Percentiles rank a stretch among this genome's conserved stretches.
phyloP scores from a whole-genome alignment of 2,797 vertebrate genomes.

The Liasis olivaceus region DNA sequence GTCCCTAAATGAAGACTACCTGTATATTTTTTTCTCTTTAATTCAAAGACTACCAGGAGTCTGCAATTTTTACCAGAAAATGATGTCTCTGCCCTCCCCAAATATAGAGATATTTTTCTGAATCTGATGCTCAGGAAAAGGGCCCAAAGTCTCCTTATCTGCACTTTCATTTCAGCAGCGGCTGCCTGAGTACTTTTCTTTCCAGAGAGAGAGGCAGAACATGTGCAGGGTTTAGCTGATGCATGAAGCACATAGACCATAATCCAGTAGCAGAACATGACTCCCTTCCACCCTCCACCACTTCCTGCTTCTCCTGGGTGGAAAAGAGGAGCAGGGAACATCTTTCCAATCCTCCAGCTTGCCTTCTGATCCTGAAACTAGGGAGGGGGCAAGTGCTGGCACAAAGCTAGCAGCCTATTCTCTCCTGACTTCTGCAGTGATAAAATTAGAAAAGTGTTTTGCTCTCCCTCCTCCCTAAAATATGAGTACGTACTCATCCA shows the following conservation, averaged over 20 bases:
- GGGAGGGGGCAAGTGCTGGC: no score
- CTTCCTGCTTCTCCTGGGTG: neutral
- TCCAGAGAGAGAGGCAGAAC: neutral
- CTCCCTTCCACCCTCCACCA: neutral
- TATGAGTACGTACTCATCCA: neutral
- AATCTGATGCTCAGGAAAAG: neutral
- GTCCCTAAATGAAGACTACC: neutral
- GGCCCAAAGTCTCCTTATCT: neutral
- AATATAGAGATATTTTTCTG: neutral
- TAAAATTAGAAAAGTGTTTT: neutral
- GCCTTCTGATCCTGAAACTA: no score
- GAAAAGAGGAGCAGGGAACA: neutral
- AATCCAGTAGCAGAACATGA: neutral
- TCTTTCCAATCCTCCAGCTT: neutral
- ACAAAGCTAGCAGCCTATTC: neutral
- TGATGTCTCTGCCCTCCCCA: neutral
- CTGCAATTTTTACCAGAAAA: neutral
- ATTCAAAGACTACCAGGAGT: neutral
- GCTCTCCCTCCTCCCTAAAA: neutral
- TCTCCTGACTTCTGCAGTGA: neutral
- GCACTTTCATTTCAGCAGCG: neutral
- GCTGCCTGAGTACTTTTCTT: no score
- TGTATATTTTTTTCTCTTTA: neutral
- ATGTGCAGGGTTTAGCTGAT: neutral
- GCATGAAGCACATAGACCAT: neutral